Evolutionary conservation across 1,140 invertebrate species (phyloP).

Genomic region (Ceratina calcarata): DNA sequence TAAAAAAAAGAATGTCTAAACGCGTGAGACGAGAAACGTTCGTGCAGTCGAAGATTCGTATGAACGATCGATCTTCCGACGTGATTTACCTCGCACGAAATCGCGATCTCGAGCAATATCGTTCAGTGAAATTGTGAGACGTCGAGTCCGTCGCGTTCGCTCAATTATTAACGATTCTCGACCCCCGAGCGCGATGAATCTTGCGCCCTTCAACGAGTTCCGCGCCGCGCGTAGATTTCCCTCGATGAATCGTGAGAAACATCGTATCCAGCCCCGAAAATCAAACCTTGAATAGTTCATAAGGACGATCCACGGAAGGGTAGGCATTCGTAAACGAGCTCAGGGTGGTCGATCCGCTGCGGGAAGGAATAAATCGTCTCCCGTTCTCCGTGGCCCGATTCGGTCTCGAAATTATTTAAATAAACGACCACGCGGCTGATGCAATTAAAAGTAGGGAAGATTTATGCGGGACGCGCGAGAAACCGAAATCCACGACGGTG

Average conservation of each 20-base stretch:
- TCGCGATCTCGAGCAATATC: too few species aligned
- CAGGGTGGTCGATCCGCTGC: neutral
- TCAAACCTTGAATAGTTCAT: slow-evolving; percentile 42
- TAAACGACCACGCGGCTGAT: slow-evolving; percentile 60
- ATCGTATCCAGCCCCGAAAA: neutral
- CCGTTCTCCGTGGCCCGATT: neutral
- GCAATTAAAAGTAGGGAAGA: slow-evolving; percentile 71
- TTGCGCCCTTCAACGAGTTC: neutral
- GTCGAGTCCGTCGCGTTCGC: neutral
- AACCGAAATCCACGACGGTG: slow-evolving; percentile 12
- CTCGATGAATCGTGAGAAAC: slow-evolving; percentile 25
- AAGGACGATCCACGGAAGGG: slow-evolving; percentile 9
- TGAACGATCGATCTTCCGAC: too few species aligned
- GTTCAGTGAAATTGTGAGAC: too few species aligned
- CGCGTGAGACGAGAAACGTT: too few species aligned
- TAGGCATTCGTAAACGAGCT: slow-evolving; percentile 31
- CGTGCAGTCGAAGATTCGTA: too few species aligned
- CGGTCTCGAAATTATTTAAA: slow-evolving; percentile 71
- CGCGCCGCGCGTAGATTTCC: neutral
- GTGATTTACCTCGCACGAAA: too few species aligned
- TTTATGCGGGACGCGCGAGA: slow-evolving; percentile 60
- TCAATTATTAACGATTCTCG: neutral
- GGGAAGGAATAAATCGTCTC: slow-evolving; percentile 26
- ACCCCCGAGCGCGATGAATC: slow-evolving; percentile 4
- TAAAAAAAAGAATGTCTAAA: too few species aligned